Evolutionary conservation across 2,888 invertebrate species (phyloP).

Genomic region (Zhuqinia jingwanae): DNA sequence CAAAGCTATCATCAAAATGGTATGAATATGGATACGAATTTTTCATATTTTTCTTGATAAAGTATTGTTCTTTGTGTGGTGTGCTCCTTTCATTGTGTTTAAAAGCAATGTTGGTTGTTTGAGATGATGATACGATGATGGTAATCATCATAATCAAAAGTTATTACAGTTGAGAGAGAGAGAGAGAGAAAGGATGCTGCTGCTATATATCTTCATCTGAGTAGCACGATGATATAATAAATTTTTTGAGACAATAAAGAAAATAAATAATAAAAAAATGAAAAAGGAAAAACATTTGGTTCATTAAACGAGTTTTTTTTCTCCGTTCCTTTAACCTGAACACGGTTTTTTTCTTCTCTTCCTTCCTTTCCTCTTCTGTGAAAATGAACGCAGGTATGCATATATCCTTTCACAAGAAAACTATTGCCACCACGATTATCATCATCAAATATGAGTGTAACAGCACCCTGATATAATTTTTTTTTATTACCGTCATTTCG

Average conservation of each 20-base stretch:
- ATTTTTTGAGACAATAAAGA: neutral
- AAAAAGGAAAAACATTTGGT: neutral
- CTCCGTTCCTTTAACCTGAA: too few species aligned
- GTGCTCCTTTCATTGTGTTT: too few species aligned
- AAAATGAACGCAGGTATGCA: too few species aligned
- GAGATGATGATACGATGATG: neutral
- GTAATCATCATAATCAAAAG: neutral
- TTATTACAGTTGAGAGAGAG: neutral
- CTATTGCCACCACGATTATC: conserved; percentile 9
- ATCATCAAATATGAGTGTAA: neutral
- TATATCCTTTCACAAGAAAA: neutral
- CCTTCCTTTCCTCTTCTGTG: too few species aligned
- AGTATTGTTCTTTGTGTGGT: too few species aligned
- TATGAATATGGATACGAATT: too few species aligned
- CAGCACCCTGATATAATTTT: conserved; percentile 8
- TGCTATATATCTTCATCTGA: neutral
- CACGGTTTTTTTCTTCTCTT: too few species aligned
- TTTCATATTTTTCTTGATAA: too few species aligned
- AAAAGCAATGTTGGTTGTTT: neutral
- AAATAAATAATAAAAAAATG: neutral
- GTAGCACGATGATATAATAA: neutral
- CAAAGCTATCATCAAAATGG: too few species aligned
- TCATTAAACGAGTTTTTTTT: neutral
- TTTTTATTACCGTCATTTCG: conserved; percentile 45
- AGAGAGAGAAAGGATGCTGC: neutral